Base-by-base conservation (phyloP, 2,113 vertebrate species). In the Anoplopoma fimbria region DNA sequence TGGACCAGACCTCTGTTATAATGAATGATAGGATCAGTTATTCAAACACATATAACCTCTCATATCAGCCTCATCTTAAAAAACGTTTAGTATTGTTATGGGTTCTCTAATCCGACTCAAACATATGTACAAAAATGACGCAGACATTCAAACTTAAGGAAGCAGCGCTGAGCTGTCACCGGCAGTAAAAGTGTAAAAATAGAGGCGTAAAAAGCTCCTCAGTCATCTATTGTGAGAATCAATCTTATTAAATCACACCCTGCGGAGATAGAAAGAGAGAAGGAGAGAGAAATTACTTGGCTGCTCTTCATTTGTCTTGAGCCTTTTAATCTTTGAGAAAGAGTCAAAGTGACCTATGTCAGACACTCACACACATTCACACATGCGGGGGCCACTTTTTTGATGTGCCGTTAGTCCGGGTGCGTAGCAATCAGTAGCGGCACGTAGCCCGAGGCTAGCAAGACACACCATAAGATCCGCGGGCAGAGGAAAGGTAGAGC, bases 391-490 rank as follows among this genome's bases (percentile, higher is more conserved):
- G 74, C 79, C 87, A 85, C 80, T 83, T 90, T 85, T 91, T 74
- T 91, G 75, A 91, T 86, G 75, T 83, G 85, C 82, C 9, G 79
- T 83, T 82, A 73, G 86, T 83, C 82, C 79, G 67, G 72, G 75
- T 74, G 80, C 60, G 79, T 74, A 71, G 87, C 73, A 85, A 90
- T 90, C 83, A 88, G 72, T 42, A 88, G 72, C 89, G 81, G 91
- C 89, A 65, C 72, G 87, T 79, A 87, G 87, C 92, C 87, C 0
- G 71, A 53, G 87, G 91, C 87, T 27, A 88, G 82, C 87, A 40
- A 84, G 87, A 82, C 83, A 82, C 83, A 33, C 80, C 82, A 69
- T 31, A 19, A 69, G 81, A 91, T 74, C 40, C 1, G 29, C 69
- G 51, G 36, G 81, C 78, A 21, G 85, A 63, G 25, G 8, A 53